A percentile compares a stretch with the other conserved stretches of the same genome.
Evolutionary conservation across 2,113 vertebrate species (phyloP).

Genomic region (Pandion haliaetus): DNA sequence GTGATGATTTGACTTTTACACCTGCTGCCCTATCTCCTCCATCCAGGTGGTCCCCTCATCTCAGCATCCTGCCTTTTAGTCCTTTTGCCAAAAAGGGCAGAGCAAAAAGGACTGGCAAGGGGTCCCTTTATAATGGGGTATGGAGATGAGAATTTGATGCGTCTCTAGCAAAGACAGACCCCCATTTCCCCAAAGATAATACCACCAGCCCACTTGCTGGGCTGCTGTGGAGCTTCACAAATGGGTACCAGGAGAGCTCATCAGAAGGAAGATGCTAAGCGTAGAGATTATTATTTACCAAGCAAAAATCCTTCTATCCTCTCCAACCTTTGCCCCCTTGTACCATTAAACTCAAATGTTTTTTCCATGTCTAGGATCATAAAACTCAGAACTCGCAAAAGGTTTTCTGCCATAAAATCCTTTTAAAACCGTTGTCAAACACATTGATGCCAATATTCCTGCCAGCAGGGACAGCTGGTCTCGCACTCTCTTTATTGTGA

Average conservation of each 20-base stretch:
- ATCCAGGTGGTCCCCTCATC: background rate
- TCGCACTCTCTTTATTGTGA: constrained; percentile 36
- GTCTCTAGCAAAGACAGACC: background rate
- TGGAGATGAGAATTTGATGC: background rate
- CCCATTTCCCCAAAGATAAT: background rate
- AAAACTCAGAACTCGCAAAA: constrained; percentile 14
- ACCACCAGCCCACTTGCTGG: background rate
- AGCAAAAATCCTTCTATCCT: background rate
- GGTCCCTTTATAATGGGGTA: background rate
- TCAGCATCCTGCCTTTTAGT: background rate
- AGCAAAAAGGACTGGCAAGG: background rate
- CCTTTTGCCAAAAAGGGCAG: background rate
- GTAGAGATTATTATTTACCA: background rate
- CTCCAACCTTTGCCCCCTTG: background rate
- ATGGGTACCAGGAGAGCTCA: background rate
- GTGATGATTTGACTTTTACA: background rate
- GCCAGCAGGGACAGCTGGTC: constrained; percentile 55
- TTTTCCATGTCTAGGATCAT: background rate
- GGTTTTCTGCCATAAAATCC: constrained; percentile 28
- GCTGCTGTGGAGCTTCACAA: background rate
- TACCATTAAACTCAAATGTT: constrained; percentile 1
- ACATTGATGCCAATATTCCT: constrained; percentile 32
- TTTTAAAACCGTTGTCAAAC: constrained; percentile 34
- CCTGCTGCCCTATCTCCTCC: background rate
- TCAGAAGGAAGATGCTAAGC: background rate